Evolutionary conservation across 2,797 vertebrate genomes (phyloP), one percentile per base, ranked within the genome.

Genomic region (Argya squamiceps): DNA sequence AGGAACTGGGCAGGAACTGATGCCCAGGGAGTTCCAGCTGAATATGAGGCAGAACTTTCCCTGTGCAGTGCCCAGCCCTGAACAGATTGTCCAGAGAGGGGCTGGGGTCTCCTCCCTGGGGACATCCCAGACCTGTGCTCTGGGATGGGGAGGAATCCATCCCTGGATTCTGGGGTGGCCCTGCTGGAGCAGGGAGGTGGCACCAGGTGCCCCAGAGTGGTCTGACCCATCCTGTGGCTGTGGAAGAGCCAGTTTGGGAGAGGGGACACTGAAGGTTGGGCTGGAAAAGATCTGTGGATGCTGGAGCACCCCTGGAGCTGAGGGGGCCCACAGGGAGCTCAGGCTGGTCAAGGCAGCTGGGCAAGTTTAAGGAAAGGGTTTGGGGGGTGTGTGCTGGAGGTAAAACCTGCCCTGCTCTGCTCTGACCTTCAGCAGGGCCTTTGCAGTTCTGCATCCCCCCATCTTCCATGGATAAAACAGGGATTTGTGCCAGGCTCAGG

Each of bases 381-480:
- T 11, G 26, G 19, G 9, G 34, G 20, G 39, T 9, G 47, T 47
- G 36, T 27, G 26, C 2, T 41, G 58, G 41, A 49, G 64, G 12
- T 34, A 9, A 23, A 29, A 73, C 44, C 18, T 9, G 49, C 27
- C n/a, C 14, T 15, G 84, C 39, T 10, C 44, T 30, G 58, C 64
- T 27, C 8, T 32, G 78, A 32, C 67, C 63, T 47, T 12, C 29
- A 14, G 29, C 1, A 52, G 11, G 19, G 17, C 23, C 50, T 37
- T 4, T 29, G 41, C 53, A 41, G 53, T 7, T 37, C 49, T 16
- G 1, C 1, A 32, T 6, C 41, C 41, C 41, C 8, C 19, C 1
- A 0, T 43, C 34, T n/a, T 32, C 46, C 41, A 2, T 12, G 32
- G 81, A 41, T 64, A 46, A n/a, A 84, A 5, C 30, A 4, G 24